Evolutionary conservation across 2,113 vertebrate species (phyloP), one percentile per base, ranked within the genome.

Genomic region (Ptychochromis oligacanthus): DNA sequence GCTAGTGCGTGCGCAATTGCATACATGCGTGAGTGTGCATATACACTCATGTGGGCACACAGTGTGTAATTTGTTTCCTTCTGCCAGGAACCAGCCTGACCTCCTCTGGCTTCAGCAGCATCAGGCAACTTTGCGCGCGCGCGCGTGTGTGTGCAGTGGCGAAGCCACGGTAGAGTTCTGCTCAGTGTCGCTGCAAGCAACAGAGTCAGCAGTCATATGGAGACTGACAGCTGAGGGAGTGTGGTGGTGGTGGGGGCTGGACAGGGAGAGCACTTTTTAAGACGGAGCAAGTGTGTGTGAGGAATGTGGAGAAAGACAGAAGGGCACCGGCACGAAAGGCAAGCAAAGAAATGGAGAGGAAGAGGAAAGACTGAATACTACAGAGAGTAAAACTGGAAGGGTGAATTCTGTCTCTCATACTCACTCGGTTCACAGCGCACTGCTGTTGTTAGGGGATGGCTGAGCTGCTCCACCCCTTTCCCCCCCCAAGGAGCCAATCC

Each of bases 381-480:
- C 31, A 65, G 67, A 76, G 18, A 28, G 40, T 15, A 55, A 83
- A 72, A 85, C 54, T 77, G 80, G 77, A 80, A 26, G 82, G 79
- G 80, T 62, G 76, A 54, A 82, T 86, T 82, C 72, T 11, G 78
- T 82, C 82, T 90, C 81, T 87, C 80, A 3, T 34, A 79, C 88
- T 90, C 79, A 31, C 90, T 91, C 86, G 70, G 88, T 85, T 92
- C 89, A 90, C 92, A 93, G 93, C 90, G 90, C 65, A 90, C 92
- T 85, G 92, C 92, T 95, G 94, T 94, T 95, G 93, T 95, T 91
- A 86, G 94, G 94, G 90, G 91, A 85, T 58, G 87, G 84, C 80
- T 86, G 79, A 87, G 81, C 67, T 59, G 79, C 94, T 93, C 89
- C 87, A 56, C 85, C 88, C 89, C 81, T 79, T 77, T 40, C 59